A percentile compares a stretch with the other conserved stretches of the same genome.
phyloP scores from a whole-genome alignment of 2,888 invertebrate genomes.

The Cantharis lateralis region DNA sequence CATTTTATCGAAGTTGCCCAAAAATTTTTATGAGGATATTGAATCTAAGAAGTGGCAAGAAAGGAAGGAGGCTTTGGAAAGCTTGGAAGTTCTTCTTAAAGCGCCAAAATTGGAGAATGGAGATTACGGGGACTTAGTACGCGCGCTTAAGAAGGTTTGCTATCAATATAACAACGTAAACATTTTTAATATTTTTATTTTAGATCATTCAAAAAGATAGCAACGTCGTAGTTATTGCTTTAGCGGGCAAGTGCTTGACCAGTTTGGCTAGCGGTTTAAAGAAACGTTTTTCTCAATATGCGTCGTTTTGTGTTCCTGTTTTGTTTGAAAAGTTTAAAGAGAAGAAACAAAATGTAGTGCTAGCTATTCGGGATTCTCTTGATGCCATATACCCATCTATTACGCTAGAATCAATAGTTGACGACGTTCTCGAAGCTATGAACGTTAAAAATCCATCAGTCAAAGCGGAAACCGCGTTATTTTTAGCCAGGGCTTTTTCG shows the following conservation, averaged over 20 bases:
- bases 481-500: constrained; percentile 82
- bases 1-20: constrained; percentile 88
- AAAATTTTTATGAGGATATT: constrained; percentile 92
- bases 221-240: constrained; percentile 90
- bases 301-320: constrained; percentile 73
- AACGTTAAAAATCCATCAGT: constrained; percentile 91
- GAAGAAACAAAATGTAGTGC: constrained; percentile 90
- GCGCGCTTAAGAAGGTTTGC: constrained; percentile 81
- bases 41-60: constrained; percentile 98
- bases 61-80: constrained; percentile 88
- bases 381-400: constrained; percentile 86
- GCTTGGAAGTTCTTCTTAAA: constrained; percentile 76
- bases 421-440: constrained; percentile 83
- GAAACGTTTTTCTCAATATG: constrained; percentile 84
- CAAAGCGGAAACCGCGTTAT: constrained; percentile 84
- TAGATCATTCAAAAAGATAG: constrained; percentile 91
- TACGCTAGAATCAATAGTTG: constrained; percentile 79
- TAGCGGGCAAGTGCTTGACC: constrained; percentile 83
- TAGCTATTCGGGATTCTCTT: constrained; percentile 83
- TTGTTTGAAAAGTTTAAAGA: constrained; percentile 97
- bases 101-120: constrained; percentile 87
- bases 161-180: background rate
- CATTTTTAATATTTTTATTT: constrained; percentile 34
- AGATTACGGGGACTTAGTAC: constrained; percentile 89
- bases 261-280: constrained; percentile 85